Percentiles rank a stretch among this genome's conserved stretches.
phyloP scores from a whole-genome alignment of 2,113 vertebrate species.

The Alexandromys fortis region DNA sequence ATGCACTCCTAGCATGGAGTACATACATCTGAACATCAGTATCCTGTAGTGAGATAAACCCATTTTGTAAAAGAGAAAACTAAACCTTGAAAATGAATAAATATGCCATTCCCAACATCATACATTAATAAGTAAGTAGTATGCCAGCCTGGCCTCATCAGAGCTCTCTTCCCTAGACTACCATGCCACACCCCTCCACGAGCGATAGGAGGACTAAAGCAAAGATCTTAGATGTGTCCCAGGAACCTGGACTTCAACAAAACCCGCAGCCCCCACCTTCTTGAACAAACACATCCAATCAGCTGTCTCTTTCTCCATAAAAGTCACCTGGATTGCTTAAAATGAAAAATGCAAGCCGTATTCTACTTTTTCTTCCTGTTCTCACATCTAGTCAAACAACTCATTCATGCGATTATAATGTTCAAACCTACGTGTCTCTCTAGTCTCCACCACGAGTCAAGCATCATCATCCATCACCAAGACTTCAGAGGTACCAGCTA shows the following conservation, averaged over 20 bases:
- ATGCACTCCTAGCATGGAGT: background rate
- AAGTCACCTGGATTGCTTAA: background rate
- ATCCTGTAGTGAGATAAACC: constrained; percentile 18
- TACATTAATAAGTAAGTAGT: background rate
- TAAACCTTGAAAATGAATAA: constrained; percentile 31
- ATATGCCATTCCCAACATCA: background rate
- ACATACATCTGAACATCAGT: background rate
- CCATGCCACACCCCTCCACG: background rate
- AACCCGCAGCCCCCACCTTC: background rate
- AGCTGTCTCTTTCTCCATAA: constrained; percentile 6
- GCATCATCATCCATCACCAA: background rate
- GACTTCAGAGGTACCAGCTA: background rate
- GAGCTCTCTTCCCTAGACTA: background rate
- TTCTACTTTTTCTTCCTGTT: background rate
- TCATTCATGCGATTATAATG: background rate
- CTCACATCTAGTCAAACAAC: background rate
- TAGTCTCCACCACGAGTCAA: background rate
- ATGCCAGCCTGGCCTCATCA: background rate
- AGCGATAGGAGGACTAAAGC: background rate
- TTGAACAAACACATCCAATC: background rate
- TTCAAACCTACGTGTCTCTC: constrained; percentile 4
- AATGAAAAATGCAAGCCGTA: background rate
- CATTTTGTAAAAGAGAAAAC: constrained; percentile 26
- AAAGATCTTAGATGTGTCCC: background rate
- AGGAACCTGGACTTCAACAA: background rate